phyloP scores from a whole-genome alignment of 2,113 vertebrate genomes.

The Brachyistius frenatus region DNA sequence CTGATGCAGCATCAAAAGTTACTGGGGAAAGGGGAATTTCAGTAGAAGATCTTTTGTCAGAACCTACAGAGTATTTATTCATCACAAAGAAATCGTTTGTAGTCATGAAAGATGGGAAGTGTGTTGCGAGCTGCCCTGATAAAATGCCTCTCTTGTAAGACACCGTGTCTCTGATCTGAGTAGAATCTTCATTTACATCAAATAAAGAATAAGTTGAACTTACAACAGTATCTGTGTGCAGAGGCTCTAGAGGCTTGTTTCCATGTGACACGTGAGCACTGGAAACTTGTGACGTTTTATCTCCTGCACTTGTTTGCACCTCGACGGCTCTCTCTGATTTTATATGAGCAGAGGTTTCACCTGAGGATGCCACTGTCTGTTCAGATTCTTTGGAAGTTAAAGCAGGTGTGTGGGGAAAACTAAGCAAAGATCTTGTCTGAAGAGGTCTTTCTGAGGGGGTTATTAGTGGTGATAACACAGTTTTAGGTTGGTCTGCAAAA shows the following conservation, averaged over 20 bases:
- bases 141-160: constrained; percentile 35
- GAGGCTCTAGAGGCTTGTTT: constrained; percentile 8
- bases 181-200: constrained; percentile 23
- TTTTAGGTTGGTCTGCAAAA: constrained; percentile 4
- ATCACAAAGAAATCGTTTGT: constrained; percentile 33
- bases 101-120: constrained; percentile 35
- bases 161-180: constrained; percentile 19
- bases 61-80: constrained; percentile 33
- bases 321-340: constrained; percentile 17
- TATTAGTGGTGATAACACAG: not conserved
- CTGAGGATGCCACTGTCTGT: constrained; percentile 22
- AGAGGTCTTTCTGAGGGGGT: constrained; percentile 32
- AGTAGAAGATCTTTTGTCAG: constrained; percentile 14
- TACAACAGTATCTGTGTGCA: not conserved
- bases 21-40: not conserved
- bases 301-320: constrained; percentile 6
- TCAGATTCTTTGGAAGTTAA: constrained; percentile 19
- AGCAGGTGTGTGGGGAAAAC: not conserved
- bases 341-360: constrained; percentile 25
- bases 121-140: constrained; percentile 27
- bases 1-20: constrained; percentile 22
- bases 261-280: not conserved
- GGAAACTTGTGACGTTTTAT: constrained; percentile 2
- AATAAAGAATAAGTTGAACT: constrained; percentile 33
- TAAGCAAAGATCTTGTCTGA: constrained; percentile 32